Evolutionary conservation across 2,113 vertebrate species (phyloP), one percentile per base, ranked within the genome.

Genomic region (Hippopotamus amphibius): DNA sequence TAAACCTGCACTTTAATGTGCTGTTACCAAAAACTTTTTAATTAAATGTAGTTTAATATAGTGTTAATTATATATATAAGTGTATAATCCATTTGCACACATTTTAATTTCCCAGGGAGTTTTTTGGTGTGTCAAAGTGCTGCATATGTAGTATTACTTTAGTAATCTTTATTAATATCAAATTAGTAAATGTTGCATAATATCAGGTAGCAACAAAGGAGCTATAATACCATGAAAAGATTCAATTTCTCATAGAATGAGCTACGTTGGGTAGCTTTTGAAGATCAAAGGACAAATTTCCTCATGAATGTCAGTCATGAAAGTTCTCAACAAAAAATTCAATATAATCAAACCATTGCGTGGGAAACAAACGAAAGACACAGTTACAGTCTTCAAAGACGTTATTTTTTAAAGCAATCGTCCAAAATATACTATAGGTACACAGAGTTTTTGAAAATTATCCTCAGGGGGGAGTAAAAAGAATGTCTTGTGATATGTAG

Each of bases 311-410:
- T 96, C 88, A 97, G 41, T 72, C 88, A 91, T 76, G 92, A 91
- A 97, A 91, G 13, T 55, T 26, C 28, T 66, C 88, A 84, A 84
- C 83, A 95, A 26, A 96, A 87, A 90, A 28, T 76, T 94, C 82
- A 90, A 74, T 93, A 93, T 95, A 97, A 97, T 98, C 69, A 97
- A 98, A 88, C 37, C 74, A 61, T 81, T 96, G 12, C 37, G 22
- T 37, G 28, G 21, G 46, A 97, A 97, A 71, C 37, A 88, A 92
- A 13, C 72, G 21, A 95, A 91, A 94, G 57, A 72, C 82, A 22
- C 1, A n/a, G 10, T 71, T 95, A 93, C 26, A 24, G 15, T 88
- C 30, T 97, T 84, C 33, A 91, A 91, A 94, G 94, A 97, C 37
- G 65, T 48, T 48, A 3, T 1, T 12, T 89, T 41, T 66, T 53